A percentile compares a stretch with the other conserved stretches of the same genome.
These are phyloP conservation scores for Amitus sp. DNA, from an alignment of 2,888 invertebrate genomes.

Conservation along the genomic window DNA sequence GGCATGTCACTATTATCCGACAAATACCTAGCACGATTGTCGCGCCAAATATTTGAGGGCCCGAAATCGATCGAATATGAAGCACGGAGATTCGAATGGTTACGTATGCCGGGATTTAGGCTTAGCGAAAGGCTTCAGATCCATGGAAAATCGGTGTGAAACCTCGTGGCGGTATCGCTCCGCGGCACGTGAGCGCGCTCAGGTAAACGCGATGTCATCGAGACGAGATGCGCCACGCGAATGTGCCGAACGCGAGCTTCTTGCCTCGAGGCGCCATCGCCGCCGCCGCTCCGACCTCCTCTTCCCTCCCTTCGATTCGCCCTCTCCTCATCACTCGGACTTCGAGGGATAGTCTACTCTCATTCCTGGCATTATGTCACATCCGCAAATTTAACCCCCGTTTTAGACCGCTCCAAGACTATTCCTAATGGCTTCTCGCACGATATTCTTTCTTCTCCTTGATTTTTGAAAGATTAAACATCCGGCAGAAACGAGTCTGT, in stretches of 20 bases:
- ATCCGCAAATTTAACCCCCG: too few relatives aligned
- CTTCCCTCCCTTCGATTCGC: neutral
- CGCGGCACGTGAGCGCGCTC: slow-evolving; percentile 42
- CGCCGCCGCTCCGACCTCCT: slow-evolving; percentile 38
- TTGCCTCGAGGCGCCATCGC: slow-evolving; percentile 50
- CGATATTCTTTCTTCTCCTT: too few relatives aligned
- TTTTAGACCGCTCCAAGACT: too few relatives aligned
- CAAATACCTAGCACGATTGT: too few relatives aligned
- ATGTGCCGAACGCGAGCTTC: slow-evolving; percentile 50
- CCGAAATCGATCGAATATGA: neutral
- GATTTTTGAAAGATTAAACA: too few relatives aligned
- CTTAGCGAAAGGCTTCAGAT: slow-evolving; percentile 14
- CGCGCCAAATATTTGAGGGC: neutral
- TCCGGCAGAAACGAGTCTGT: too few relatives aligned
- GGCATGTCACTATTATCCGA: too few relatives aligned
- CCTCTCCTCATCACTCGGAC: neutral
- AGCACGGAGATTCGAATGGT: neutral
- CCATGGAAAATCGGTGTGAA: neutral
- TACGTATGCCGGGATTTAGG: too few relatives aligned
- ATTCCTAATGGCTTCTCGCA: too few relatives aligned
- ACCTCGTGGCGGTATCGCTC: slow-evolving; percentile 38
- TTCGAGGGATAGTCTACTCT: neutral
- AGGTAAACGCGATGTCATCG: slow-evolving; percentile 53
- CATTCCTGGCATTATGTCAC: too few relatives aligned
- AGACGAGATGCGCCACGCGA: slow-evolving; percentile 61